Evolutionary conservation across 2,797 vertebrate genomes (phyloP).

Genomic region (Cryptoblepharus egeriae): DNA sequence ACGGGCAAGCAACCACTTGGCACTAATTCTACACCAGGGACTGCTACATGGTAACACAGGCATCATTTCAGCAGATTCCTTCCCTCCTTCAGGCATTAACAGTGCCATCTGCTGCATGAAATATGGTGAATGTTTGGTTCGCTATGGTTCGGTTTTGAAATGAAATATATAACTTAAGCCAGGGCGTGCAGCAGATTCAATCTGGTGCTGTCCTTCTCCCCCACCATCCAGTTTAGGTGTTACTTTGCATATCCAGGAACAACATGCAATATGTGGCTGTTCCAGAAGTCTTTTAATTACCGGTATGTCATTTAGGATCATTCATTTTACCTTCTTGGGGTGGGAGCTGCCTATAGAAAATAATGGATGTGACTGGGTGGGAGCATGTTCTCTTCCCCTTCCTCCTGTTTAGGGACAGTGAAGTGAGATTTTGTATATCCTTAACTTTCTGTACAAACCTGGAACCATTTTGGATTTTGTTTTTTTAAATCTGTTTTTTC

Average conservation of each 20-base stretch:
- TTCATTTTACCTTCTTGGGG: too few relatives aligned
- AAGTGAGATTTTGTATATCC: too few relatives aligned
- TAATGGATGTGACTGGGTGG: too few relatives aligned
- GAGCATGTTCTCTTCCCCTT: too few relatives aligned
- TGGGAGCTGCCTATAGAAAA: too few relatives aligned
- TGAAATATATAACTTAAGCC: background rate
- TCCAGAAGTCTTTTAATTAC: background rate
- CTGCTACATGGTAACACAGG: background rate
- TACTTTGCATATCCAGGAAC: background rate
- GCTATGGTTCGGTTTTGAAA: constrained; percentile 15
- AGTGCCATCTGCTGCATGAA: constrained; percentile 24
- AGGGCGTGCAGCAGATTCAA: background rate
- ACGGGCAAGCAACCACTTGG: background rate
- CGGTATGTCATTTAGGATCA: too few relatives aligned
- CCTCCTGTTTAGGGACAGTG: too few relatives aligned
- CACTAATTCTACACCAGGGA: background rate
- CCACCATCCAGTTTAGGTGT: background rate
- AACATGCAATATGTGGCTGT: background rate
- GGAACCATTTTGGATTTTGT: too few relatives aligned
- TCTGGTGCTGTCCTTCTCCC: background rate
- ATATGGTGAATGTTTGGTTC: background rate
- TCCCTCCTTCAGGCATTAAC: background rate
- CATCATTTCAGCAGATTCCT: background rate
- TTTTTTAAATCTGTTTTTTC: too few relatives aligned
- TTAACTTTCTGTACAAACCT: too few relatives aligned